phyloP scores from a whole-genome alignment of 2,113 vertebrate species.

The Labeo rohita region DNA sequence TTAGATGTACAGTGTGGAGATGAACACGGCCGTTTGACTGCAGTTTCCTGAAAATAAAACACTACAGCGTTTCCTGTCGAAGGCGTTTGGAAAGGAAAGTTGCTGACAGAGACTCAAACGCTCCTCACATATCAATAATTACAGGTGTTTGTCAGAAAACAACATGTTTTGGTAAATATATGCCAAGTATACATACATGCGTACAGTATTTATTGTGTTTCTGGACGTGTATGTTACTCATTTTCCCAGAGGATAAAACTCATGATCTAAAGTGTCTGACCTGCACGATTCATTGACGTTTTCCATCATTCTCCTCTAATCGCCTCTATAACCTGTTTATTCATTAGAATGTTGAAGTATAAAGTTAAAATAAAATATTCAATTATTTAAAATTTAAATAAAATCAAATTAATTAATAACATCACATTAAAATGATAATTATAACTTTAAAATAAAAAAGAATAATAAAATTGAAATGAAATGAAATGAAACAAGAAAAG shows the following conservation, averaged over 20 bases:
- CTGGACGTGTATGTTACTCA: neutral
- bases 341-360: constrained; percentile 35
- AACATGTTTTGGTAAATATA: neutral
- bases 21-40: neutral
- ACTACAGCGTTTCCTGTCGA: neutral
- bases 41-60: neutral
- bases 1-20: neutral
- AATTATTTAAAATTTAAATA: too few relatives aligned
- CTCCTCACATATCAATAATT: too few relatives aligned
- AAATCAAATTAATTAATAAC: too few relatives aligned
- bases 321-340: constrained; percentile 38
- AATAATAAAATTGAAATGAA: too few relatives aligned
- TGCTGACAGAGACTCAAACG: neutral
- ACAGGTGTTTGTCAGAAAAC: neutral
- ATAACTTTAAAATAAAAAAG: too few relatives aligned
- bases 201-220: neutral
- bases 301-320: constrained; percentile 53
- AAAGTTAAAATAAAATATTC: too few relatives aligned
- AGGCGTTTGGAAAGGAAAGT: neutral
- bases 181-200: neutral
- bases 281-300: neutral
- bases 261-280: neutral
- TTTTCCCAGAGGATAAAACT: too few relatives aligned
- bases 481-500: too few relatives aligned
- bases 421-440: too few relatives aligned